These are phyloP conservation scores for Australoheros facetus DNA, from an alignment of 2,797 vertebrate genomes.

Conservation along the genomic window DNA sequence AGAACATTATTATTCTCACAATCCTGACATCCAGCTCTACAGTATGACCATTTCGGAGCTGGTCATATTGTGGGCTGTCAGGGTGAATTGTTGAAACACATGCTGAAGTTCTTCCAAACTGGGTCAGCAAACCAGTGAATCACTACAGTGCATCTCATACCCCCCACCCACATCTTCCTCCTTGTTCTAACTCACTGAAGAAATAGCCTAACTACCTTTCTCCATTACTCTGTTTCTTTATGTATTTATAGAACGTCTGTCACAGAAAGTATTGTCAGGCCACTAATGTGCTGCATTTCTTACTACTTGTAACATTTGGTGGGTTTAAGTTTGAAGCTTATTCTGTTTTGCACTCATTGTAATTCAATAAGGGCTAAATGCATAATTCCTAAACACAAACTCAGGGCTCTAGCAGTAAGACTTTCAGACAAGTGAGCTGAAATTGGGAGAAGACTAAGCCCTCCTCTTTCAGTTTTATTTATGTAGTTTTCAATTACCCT, in stretches of 20 bases:
- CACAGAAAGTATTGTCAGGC: constrained; percentile 19
- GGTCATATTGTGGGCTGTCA: constrained; percentile 61
- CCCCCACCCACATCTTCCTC: constrained; percentile 54
- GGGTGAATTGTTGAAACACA: constrained; percentile 58
- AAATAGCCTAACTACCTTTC: constrained; percentile 51
- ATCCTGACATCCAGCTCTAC: constrained; percentile 23
- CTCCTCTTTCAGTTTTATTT: constrained; percentile 2
- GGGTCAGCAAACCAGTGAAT: constrained; percentile 66
- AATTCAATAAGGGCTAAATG: constrained; percentile 16
- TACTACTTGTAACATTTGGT: neutral
- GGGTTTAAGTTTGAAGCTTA: neutral
- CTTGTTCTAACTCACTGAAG: constrained; percentile 47
- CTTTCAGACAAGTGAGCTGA: neutral
- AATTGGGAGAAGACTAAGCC: neutral
- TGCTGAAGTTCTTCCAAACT: constrained; percentile 60
- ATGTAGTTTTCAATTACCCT: constrained; percentile 5
- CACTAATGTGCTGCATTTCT: constrained; percentile 19
- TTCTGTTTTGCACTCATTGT: constrained; percentile 3
- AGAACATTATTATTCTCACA: constrained; percentile 27
- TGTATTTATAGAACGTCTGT: constrained; percentile 48
- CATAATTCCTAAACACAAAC: constrained; percentile 14
- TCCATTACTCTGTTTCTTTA: constrained; percentile 37
- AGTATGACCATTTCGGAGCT: constrained; percentile 36
- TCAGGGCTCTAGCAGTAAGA: neutral
- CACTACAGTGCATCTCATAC: constrained; percentile 43